Conservation (phyloP, 2,113 vertebrate genomes). For the Dendropsophus ebraccatus region DNA sequence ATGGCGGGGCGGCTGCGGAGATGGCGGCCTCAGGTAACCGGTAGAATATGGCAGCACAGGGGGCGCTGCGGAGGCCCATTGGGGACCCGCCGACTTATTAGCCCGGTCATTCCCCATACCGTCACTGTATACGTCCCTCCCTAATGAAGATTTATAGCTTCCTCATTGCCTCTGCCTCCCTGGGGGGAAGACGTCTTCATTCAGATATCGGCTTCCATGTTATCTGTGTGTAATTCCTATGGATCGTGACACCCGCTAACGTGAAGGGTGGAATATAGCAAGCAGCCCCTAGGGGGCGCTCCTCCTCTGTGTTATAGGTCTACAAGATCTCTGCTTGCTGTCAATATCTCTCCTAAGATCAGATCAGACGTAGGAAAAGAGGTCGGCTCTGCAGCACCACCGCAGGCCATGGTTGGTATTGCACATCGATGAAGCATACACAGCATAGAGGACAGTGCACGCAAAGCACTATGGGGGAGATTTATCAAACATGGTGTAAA, state of each 20-base stretch:
- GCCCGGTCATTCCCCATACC: not conserved
- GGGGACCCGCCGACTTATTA: not conserved
- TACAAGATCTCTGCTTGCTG: no score
- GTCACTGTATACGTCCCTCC: not conserved
- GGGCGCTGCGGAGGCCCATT: not conserved
- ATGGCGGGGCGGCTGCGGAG: no score
- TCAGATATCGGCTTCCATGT: slow-evolving; percentile 13
- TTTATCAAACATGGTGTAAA: no score
- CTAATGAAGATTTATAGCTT: slow-evolving; percentile 39
- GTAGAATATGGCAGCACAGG: not conserved
- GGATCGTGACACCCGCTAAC: not conserved
- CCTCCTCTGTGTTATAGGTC: no score
- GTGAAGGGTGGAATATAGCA: not conserved
- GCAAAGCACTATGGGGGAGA: no score
- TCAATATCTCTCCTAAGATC: no score
- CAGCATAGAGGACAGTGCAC: no score
- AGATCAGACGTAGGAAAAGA: no score
- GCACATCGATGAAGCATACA: no score
- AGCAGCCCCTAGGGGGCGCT: no score
- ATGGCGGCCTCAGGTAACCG: not conserved
- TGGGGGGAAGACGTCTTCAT: not conserved
- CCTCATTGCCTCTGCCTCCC: not conserved
- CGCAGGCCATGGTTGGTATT: no score
- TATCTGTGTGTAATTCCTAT: not conserved
- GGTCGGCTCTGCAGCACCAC: no score